Evolutionary conservation across 2,888 invertebrate species (phyloP), one percentile per base, ranked within the genome.

Genomic region (Stegana nigrithorax): DNA sequence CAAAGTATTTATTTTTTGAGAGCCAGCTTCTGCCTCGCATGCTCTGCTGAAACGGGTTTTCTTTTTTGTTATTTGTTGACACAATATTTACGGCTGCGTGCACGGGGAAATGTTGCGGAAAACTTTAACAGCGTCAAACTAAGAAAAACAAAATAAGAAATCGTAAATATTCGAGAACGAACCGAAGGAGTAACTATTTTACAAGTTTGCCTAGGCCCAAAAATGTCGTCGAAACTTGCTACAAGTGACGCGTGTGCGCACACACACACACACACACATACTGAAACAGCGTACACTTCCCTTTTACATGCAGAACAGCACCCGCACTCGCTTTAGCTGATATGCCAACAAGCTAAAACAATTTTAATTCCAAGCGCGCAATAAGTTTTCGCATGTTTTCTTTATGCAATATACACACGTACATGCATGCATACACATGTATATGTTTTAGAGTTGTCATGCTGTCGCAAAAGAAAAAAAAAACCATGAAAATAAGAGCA

Each of bases 181-280:
- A 70, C n/a, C n/a, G n/a, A n/a, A n/a, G n/a, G n/a, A n/a, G n/a
- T n/a, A 64, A 71, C 68, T 66, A 69, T 75, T 71, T 68, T 70
- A 70, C 77, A 76, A 76, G 75, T 39, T 39, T 26, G 8, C 17
- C 7, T 51, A 12, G 14, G 27, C 27, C 8, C n/a, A 27, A 51
- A 27, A 51, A 1, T 14, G n/a, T n/a, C n/a, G n/a, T n/a, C n/a
- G n/a, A n/a, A n/a, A n/a, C n/a, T n/a, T n/a, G n/a, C n/a, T n/a
- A n/a, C n/a, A n/a, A n/a, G n/a, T n/a, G n/a, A n/a, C n/a, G n/a
- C n/a, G n/a, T n/a, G n/a, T n/a, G n/a, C n/a, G n/a, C n/a, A n/a
- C n/a, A n/a, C n/a, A n/a, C n/a, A n/a, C n/a, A n/a, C n/a, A n/a
- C n/a, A n/a, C n/a, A n/a, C n/a, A n/a, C n/a, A n/a, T n/a, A n/a